Evolutionary conservation across 2,888 invertebrate species (phyloP).

Genomic region (Aporophyla lueneburgensis): DNA sequence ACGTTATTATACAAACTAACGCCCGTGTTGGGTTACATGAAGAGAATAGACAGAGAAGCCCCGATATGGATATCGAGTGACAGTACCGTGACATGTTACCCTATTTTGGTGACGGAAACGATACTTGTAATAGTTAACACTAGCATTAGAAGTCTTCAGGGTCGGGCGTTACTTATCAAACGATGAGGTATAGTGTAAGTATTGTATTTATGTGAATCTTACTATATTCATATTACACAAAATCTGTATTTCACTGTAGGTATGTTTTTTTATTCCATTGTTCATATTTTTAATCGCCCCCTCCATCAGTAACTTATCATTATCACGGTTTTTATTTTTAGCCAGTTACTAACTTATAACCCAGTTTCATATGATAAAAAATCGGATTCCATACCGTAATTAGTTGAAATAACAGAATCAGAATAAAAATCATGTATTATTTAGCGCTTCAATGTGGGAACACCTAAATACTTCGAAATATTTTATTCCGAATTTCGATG

Average conservation of each 20-base stretch:
- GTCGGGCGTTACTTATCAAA: conserved; percentile 30
- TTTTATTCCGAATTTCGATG: too few species aligned
- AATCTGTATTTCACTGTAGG: conserved; percentile 39
- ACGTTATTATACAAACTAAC: conserved; percentile 52
- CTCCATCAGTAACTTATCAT: conserved; percentile 42
- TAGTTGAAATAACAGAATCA: background rate
- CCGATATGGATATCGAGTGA: conserved; percentile 73
- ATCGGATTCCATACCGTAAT: background rate
- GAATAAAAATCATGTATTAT: background rate
- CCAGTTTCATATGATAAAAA: background rate
- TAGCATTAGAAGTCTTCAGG: conserved; percentile 54
- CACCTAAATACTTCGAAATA: too few species aligned
- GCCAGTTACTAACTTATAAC: background rate
- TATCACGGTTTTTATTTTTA: conserved; percentile 30
- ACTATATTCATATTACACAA: conserved; percentile 36
- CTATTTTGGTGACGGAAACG: conserved; percentile 65
- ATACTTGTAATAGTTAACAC: conserved; percentile 46
- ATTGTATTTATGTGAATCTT: conserved; percentile 47
- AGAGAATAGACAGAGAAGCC: conserved; percentile 67
- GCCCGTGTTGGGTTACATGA: conserved; percentile 54
- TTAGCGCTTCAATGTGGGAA: background rate
- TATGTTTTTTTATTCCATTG: conserved; percentile 51
- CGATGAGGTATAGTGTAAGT: conserved; percentile 44
- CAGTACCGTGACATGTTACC: conserved; percentile 69
- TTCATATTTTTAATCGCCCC: conserved; percentile 52